Evolutionary conservation across 2,888 invertebrate species (phyloP).

Genomic region (Brenthis daphne): DNA sequence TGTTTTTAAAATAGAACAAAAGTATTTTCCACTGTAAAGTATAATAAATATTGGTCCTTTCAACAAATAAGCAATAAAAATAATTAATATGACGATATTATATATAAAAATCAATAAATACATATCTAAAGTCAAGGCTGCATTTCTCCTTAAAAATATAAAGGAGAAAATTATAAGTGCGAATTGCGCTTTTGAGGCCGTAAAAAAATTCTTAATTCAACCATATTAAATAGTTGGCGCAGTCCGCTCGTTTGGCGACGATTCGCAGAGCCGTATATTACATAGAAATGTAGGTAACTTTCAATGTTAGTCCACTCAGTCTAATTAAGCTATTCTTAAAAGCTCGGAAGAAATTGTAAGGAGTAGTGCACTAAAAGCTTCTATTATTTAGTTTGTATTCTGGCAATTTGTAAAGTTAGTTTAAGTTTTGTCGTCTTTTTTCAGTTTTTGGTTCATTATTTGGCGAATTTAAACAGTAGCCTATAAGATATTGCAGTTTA

Average conservation of each 20-base stretch:
- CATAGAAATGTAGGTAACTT: conserved; percentile 13
- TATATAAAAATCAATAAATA: no score
- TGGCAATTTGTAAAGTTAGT: background rate
- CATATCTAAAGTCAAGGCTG: background rate
- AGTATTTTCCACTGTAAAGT: no score
- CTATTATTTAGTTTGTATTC: conserved; percentile 1
- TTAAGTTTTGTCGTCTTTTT: no score
- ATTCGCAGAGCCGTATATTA: conserved; percentile 10
- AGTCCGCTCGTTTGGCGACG: conserved; percentile 12
- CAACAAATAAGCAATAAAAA: no score
- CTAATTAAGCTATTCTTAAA: conserved; percentile 26
- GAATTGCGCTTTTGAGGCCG: background rate
- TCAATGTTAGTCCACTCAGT: conserved; percentile 24
- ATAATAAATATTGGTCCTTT: no score
- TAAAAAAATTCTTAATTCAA: conserved; percentile 10
- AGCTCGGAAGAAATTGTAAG: conserved; percentile 1
- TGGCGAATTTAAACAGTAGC: no score
- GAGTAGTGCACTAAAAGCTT: background rate
- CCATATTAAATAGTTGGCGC: conserved; percentile 20
- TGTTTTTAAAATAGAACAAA: no score
- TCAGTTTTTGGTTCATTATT: no score
- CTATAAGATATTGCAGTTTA: no score
- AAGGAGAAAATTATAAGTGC: background rate
- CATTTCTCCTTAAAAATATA: background rate
- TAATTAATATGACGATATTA: no score